Conservation (phyloP, 2,113 vertebrate genomes). For the Cyphomyrus plagiostoma region DNA sequence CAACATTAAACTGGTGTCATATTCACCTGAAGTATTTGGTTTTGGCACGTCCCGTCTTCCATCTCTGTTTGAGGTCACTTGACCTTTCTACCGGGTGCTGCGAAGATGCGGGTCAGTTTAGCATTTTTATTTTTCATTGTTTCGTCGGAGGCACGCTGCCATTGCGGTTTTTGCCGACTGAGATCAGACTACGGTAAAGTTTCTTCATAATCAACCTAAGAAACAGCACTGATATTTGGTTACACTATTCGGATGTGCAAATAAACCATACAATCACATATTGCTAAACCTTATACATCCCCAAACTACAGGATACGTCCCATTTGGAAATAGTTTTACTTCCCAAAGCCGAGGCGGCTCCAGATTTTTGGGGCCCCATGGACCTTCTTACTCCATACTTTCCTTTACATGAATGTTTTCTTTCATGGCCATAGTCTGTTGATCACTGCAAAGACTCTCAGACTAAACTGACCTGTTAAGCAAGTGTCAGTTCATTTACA, state of each 20-base stretch:
- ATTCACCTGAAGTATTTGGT: slow-evolving; percentile 39
- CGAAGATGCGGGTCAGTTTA: not conserved
- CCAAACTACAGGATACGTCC: slow-evolving; percentile 1
- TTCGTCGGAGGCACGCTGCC: not conserved
- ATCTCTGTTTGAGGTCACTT: slow-evolving; percentile 28
- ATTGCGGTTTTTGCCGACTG: not conserved
- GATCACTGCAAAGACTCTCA: not conserved
- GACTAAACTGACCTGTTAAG: not conserved
- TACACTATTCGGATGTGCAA: not conserved
- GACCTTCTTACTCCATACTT: not conserved
- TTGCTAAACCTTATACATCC: not conserved
- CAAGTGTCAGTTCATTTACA: not conserved
- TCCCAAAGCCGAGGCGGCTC: not conserved
- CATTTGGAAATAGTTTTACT: slow-evolving; percentile 4
- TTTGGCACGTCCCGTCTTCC: slow-evolving; percentile 32
- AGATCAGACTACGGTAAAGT: not conserved
- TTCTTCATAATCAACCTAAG: not conserved
- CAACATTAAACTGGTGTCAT: slow-evolving; percentile 32
- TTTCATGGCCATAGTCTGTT: not conserved
- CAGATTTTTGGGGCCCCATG: not conserved
- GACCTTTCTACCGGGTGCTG: not conserved
- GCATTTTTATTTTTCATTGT: not conserved
- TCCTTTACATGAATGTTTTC: not conserved
- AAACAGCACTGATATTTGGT: not conserved
- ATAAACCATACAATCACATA: not conserved